Base-by-base conservation (phyloP, 53 echinoderm and acorn worm genomes). In the Luidia sarsii region DNA sequence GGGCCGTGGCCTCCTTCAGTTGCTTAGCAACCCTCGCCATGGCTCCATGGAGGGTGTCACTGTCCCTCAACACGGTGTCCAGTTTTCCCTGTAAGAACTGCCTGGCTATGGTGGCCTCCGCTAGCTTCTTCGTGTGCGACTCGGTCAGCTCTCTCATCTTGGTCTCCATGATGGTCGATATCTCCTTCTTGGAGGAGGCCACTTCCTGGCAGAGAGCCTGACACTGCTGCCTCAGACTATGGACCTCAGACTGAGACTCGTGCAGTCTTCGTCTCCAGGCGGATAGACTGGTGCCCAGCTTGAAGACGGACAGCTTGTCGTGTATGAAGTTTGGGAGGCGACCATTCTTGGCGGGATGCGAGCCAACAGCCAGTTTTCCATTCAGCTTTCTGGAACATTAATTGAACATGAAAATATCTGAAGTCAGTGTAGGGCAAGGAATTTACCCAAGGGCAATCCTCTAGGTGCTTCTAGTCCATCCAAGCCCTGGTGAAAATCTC, bases 241-340 rank as follows among this genome's bases (percentile, higher is more conserved):
- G 5, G 48, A 61, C 37, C 22, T 77, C 18, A 4, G 38, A 20
- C 37, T 77, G 45, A 29, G 77, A 60, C 11, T 30, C 7, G 19
- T 14, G 61, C 0, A 77, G 77, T 28, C 38, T 39, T 1, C 60
- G 41, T 18, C 61, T 60, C 28, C 39, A 39, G 29, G 18, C 18
- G 14, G 77, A 14, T 33, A 61, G 24, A 32, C 31, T 41, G n/a
- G 45, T 15, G 32, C 77, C 48, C 57, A 5, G 15, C 36, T 43
- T 77, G 46, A 77, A 77, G 61, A 21, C 16, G 62, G 60, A 32
- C 3, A 68, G 25, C 20, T 77, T 77, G 31, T 62, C 62, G 30
- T 31, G 41, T 60, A 77, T 45, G 60, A 77, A 77, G 0, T 59
- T 10, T 3, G 45, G 61, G 29, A 77, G 6, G 33, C 46, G 77